Evolutionary conservation across 2,888 invertebrate genomes (phyloP), one percentile per base, ranked within the genome.

Genomic region (Drosophila rellima): DNA sequence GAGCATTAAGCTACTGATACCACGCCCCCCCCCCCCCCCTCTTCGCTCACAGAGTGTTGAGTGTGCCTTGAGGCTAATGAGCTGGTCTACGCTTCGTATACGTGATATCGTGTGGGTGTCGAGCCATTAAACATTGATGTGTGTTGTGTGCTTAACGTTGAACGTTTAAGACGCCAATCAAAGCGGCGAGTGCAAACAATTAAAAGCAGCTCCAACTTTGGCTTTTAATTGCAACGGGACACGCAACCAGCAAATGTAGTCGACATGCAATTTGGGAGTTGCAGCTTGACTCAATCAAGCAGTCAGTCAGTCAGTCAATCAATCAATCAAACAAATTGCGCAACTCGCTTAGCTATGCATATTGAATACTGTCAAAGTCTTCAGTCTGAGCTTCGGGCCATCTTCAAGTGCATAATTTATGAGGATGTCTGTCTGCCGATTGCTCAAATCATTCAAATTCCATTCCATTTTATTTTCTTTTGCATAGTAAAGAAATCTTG

Each of bases 251-350:
- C 17, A 11, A 33, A 13, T 11, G 6, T 15, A 29, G n/a, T 44
- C 33, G 42, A 42, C 67, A 70, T 70, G 61, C 59, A 69, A 48
- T 47, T 42, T 37, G 37, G 50, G 26, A 7, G 26, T 13, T 33
- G 20, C 52, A 48, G 13, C 56, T 73, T 51, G 48, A 29, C 65
- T 82, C 83, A 80, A 80, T 83, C 83, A 71, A 51, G 61, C 66
- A 86, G 72, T 71, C 80, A 76, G 64, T 88, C 83, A 88, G 80
- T 1, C 29, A n/a, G 2, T 35, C n/a, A 6, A n/a, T n/a, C 35
- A 82, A 74, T 83, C 83, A 87, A 84, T 88, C 88, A 82, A 74
- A 62, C 67, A 78, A 82, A 84, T 78, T 81, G 81, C 71, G 70
- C 70, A 87, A 87, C 80, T 79, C 70, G 66, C 77, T 74, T 69